Evolutionary conservation across 2,888 invertebrate genomes (phyloP), one percentile per base, ranked within the genome.

Genomic region (Emesis russula): DNA sequence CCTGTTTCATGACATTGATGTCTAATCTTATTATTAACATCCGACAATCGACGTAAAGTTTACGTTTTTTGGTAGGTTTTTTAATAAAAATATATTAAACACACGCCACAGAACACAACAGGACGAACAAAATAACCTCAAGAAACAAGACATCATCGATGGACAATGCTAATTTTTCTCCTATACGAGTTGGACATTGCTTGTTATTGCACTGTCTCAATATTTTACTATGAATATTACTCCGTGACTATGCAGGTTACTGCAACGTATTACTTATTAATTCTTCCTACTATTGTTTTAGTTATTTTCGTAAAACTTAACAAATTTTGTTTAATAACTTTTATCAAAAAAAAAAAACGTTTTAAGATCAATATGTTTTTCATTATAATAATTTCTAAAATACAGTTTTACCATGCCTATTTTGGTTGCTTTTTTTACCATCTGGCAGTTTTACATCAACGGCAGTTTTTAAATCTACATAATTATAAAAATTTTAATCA

Each of bases 191-290:
- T 89, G 79, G 76, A 88, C 82, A 83, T 87, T 87, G 88, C 88
- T 87, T 87, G 84, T 90, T 91, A 86, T 87, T 91, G 88, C 90
- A 88, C 88, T 90, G 88, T 90, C 85, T 88, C 82, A 87, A 87
- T 92, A 91, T 89, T 91, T 71, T 71, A n/a, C 13, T 36, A 36
- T 71, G 36, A 71, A 71, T 36, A 73, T 73, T 73, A 73, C 73
- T 73, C 73, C 44, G 73, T 73, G 73, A 73, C 73, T 73, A 38
- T 73, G 38, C 44, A 73, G 25, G 25, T 25, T 25, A 25, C 25
- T 25, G 25, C 25, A 25, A 25, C 25, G 0, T 1, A 25, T 25
- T 25, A 25, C 25, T 25, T 25, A 25, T 25, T 25, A 25, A 25
- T 25, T 25, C 25, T 25, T 25, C 25, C 25, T 25, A 25, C 25